Evolutionary conservation across 2,113 vertebrate species (phyloP).

Genomic region (Loxodonta africana): DNA sequence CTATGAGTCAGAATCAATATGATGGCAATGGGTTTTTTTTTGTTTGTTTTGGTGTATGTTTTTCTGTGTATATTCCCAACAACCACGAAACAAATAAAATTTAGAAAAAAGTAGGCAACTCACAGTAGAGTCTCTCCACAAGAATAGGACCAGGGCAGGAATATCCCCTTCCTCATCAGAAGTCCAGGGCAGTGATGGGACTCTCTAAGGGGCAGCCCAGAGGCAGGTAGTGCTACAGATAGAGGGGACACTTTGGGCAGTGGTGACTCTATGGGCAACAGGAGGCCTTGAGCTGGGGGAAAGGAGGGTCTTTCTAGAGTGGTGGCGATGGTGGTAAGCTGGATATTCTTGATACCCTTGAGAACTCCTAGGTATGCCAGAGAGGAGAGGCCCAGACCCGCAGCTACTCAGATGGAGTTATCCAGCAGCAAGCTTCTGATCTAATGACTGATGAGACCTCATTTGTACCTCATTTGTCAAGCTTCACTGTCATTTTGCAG

Average conservation of each 20-base stretch:
- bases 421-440: background rate
- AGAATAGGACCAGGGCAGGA: background rate
- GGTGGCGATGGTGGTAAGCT: background rate
- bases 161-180: background rate
- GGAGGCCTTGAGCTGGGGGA: background rate
- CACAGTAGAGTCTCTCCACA: background rate
- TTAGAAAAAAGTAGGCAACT: too few relatives aligned
- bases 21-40: too few relatives aligned
- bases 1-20: too few relatives aligned
- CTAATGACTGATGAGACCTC: background rate
- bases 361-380: background rate
- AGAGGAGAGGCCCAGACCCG: background rate
- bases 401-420: background rate
- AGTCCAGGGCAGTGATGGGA: background rate
- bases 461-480: slow-evolving; percentile 26
- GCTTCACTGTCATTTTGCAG: slow-evolving; percentile 10
- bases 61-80: too few relatives aligned
- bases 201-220: background rate
- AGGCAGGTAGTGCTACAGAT: background rate
- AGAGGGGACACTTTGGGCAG: background rate
- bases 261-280: background rate
- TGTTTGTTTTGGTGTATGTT: too few relatives aligned
- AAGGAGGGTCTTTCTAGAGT: slow-evolving; percentile 26
- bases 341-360: background rate
- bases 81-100: too few relatives aligned